Evolutionary conservation across 2,888 invertebrate genomes (phyloP), one percentile per base, ranked within the genome.

Genomic region (Nephrocerus scutellatus): DNA sequence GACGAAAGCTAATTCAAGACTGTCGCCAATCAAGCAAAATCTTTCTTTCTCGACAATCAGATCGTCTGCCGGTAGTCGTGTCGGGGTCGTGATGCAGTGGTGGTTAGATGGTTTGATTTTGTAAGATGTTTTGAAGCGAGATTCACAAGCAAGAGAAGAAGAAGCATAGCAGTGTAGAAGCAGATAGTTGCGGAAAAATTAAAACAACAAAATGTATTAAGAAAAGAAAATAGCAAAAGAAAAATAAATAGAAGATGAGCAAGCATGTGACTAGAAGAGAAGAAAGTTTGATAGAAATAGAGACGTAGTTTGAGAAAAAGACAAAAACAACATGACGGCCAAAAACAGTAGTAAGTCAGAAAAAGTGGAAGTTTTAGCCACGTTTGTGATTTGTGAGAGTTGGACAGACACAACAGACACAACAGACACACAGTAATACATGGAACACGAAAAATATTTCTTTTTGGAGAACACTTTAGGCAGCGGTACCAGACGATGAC

Each of bases 21-120:
- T 92, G 72, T 91, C 86, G 59, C 88, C 86, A 73, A 95, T 86
- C 68, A 83, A 80, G 75, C 90, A 91, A 80, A 82, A 92, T 72
- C 82, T 82, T 77, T 93, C 91, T 76, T 86, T 91, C 72, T 84
- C 85, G 67, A 73, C 75, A 74, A 87, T 84, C 72, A 85, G 77
- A 67, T 87, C 86, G 79, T 87, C 87, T 86, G 46, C 36, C 44
- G 26, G 23, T 46, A 34, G 30, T 23, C 21, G 19, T 8, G 41
- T 44, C 56, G 60, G 5, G 55, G 53, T 4, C 60, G 53, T 9
- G n/a, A n/a, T n/a, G n/a, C n/a, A n/a, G n/a, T n/a, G n/a, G 51
- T 48, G 32, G 45, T 56, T 14, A 55, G 46, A 46, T 47, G 36
- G 46, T 44, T 39, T 45, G 34, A 30, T 30, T 30, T 22, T 19